phyloP scores from a whole-genome alignment of 2,113 vertebrate species.

The Neotoma lepida region DNA sequence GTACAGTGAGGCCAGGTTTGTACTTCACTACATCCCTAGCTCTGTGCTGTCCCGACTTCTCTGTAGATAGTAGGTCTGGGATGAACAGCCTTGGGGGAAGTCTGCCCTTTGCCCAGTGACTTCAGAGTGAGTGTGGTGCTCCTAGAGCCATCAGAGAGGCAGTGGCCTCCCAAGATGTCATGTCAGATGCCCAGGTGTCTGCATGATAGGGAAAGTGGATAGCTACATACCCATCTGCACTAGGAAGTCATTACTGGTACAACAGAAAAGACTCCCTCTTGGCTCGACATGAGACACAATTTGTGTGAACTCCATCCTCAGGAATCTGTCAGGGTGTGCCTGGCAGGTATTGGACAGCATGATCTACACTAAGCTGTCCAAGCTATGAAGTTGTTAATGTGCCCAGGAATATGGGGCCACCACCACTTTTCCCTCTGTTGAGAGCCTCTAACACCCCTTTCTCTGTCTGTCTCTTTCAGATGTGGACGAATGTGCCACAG shows the following conservation, averaged over 20 bases:
- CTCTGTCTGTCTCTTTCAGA: conserved; percentile 84
- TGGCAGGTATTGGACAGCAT: fast-evolving
- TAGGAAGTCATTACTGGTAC: background rate
- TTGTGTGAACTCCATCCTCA: fast-evolving
- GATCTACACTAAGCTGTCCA: fast-evolving
- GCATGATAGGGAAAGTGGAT: background rate
- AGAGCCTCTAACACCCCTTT: fast-evolving
- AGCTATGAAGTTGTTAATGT: background rate
- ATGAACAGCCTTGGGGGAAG: background rate
- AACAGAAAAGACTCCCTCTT: background rate
- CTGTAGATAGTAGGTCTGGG: conserved; percentile 62
- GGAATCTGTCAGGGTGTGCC: background rate
- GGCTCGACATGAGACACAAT: fast-evolving
- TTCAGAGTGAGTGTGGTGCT: background rate
- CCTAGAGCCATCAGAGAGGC: background rate
- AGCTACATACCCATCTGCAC: fast-evolving
- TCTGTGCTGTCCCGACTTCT: conserved; percentile 88
- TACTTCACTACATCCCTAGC: conserved; percentile 86
- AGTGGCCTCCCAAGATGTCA: background rate
- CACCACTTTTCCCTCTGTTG: background rate
- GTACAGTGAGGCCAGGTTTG: background rate
- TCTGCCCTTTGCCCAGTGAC: background rate
- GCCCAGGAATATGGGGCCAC: background rate
- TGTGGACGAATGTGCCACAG: conserved; percentile 89
- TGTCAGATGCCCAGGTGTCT: fast-evolving